Percentiles rank a stretch among this genome's conserved stretches.
Evolutionary conservation across 2,888 invertebrate genomes (phyloP).

Genomic region (Nemapogon koenigi): DNA sequence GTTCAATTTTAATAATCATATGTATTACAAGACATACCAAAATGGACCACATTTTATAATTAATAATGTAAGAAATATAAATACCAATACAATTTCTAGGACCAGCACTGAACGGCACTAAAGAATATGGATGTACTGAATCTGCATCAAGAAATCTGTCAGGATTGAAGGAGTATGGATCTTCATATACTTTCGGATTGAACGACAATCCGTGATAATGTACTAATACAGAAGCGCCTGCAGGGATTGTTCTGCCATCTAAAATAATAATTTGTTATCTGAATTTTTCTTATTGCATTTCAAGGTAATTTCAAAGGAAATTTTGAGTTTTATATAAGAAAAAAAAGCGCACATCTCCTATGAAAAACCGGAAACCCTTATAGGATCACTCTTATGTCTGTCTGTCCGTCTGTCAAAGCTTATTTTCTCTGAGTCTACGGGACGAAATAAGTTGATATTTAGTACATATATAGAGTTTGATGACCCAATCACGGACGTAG

Average conservation of each 20-base stretch:
- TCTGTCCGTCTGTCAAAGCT: no score
- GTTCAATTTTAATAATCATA: no score
- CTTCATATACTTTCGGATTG: constrained; percentile 21
- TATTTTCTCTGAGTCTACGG: no score
- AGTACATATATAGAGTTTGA: no score
- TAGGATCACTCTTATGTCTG: no score
- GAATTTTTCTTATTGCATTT: no score
- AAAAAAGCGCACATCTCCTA: background rate
- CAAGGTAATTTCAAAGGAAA: background rate
- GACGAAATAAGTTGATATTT: no score
- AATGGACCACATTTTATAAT: background rate
- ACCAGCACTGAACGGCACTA: constrained; percentile 26
- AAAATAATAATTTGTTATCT: constrained; percentile 10
- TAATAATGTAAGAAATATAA: constrained; percentile 1
- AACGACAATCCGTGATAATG: constrained; percentile 23
- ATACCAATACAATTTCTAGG: constrained; percentile 27
- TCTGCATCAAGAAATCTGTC: constrained; percentile 23
- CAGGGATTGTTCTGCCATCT: constrained; percentile 26
- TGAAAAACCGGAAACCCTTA: background rate
- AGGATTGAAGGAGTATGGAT: constrained; percentile 23
- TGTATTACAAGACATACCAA: no score
- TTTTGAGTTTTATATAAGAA: background rate
- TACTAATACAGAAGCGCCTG: constrained; percentile 22
- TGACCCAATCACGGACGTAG: no score
- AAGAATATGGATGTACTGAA: constrained; percentile 24